Conservation (phyloP, 2,888 invertebrate species). For the Hirtodrosophila alboralis region DNA sequence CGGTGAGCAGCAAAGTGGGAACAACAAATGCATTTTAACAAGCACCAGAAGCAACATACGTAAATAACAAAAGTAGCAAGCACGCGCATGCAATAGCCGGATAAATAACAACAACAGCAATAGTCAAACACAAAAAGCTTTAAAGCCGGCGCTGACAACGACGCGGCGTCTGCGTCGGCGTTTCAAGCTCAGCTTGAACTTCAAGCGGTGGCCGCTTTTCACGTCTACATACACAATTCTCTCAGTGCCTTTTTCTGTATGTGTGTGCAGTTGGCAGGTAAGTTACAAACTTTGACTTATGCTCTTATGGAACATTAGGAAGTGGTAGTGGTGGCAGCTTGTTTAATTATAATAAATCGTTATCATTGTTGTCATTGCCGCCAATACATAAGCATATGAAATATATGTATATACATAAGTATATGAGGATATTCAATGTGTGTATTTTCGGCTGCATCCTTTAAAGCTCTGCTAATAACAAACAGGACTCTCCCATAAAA, state of each 20-base stretch:
- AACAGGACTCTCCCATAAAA: too few species aligned
- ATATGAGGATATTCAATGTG: too few species aligned
- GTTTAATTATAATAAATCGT: constrained; percentile 1
- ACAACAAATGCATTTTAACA: constrained; percentile 18
- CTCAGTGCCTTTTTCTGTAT: constrained; percentile 16
- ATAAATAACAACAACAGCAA: constrained; percentile 5
- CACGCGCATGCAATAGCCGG: constrained; percentile 49
- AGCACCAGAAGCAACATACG: constrained; percentile 16
- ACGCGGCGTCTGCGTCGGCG: constrained; percentile 30
- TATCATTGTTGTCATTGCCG: not conserved
- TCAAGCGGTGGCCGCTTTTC: constrained; percentile 3
- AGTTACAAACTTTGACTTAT: constrained; percentile 13
- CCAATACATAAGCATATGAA: too few species aligned
- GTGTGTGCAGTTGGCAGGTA: constrained; percentile 42
- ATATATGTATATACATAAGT: too few species aligned
- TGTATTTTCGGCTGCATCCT: too few species aligned
- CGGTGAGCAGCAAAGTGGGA: constrained; percentile 12
- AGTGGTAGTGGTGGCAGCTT: not conserved
- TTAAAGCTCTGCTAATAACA: too few species aligned
- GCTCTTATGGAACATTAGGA: too few species aligned
- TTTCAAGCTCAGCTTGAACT: constrained; percentile 31
- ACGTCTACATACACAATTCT: constrained; percentile 4
- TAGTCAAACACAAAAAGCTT: constrained; percentile 10
- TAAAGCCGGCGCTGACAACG: constrained; percentile 25
- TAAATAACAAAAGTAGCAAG: constrained; percentile 6